phyloP scores from a whole-genome alignment of 2,113 vertebrate species.

The Anolis sagrei region DNA sequence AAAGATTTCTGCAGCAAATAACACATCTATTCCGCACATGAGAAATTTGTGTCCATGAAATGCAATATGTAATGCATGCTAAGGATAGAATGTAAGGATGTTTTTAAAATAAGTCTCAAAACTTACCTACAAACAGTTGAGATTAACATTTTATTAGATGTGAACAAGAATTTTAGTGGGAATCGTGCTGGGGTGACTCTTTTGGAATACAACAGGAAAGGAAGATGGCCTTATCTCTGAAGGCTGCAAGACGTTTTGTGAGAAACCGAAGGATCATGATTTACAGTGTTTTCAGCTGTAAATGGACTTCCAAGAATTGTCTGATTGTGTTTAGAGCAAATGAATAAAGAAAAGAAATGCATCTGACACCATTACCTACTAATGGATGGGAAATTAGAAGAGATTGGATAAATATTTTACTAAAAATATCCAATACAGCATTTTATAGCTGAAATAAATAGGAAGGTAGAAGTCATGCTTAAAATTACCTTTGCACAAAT shows the following conservation, averaged over 20 bases:
- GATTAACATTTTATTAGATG: background rate
- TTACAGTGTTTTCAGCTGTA: background rate
- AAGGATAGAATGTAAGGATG: background rate
- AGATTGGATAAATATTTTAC: background rate
- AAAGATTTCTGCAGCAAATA: background rate
- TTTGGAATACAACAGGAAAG: background rate
- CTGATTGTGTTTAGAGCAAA: background rate
- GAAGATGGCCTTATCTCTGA: background rate
- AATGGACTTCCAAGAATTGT: background rate
- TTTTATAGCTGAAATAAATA: background rate
- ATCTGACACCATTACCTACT: background rate
- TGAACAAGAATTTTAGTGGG: constrained; percentile 1
- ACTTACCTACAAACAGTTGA: background rate
- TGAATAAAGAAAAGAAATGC: background rate
- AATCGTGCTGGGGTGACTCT: background rate
- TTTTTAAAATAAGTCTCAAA: background rate
- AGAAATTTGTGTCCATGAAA: background rate
- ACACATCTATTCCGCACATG: too few relatives aligned
- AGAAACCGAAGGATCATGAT: background rate
- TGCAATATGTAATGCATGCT: background rate
- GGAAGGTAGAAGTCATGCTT: background rate
- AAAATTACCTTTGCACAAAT: background rate
- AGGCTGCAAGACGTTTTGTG: background rate
- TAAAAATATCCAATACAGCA: background rate
- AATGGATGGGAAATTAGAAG: background rate